Conservation (phyloP, 2,797 vertebrate genomes). For the Galaxias olidus region DNA sequence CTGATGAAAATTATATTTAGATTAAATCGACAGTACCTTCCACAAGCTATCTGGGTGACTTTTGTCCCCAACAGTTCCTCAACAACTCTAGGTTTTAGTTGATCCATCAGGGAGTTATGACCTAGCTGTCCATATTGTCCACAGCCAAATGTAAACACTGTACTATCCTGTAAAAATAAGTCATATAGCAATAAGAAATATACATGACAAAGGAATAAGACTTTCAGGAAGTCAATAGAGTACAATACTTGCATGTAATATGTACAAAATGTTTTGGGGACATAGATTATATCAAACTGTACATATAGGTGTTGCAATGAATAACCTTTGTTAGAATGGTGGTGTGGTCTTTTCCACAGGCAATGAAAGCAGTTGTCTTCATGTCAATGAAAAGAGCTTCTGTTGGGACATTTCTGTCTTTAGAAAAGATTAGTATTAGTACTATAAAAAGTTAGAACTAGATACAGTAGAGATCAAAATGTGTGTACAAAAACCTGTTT, state of each 20-base stretch:
- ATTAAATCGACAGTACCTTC: constrained; percentile 69
- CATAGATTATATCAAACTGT: neutral
- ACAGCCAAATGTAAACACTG: constrained; percentile 84
- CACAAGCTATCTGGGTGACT: constrained; percentile 79
- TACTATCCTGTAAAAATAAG: constrained; percentile 69
- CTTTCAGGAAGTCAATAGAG: neutral
- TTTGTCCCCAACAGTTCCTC: constrained; percentile 72
- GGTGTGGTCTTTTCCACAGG: constrained; percentile 83
- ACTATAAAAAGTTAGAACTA: too few species aligned
- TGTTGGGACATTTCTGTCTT: constrained; percentile 73
- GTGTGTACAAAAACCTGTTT: neutral
- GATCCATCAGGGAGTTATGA: constrained; percentile 78
- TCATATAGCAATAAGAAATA: neutral
- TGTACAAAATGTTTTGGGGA: too few species aligned
- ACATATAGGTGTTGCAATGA: neutral
- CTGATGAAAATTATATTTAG: neutral
- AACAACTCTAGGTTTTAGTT: constrained; percentile 76
- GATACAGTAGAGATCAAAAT: too few species aligned
- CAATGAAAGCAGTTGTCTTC: constrained; percentile 73
- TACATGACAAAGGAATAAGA: neutral
- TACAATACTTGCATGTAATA: neutral
- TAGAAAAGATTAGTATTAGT: too few species aligned
- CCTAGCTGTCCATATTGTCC: constrained; percentile 84
- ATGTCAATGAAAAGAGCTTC: constrained; percentile 57
- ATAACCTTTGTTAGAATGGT: constrained; percentile 81